These are phyloP conservation scores for Passer montanus DNA, from an alignment of 2,113 vertebrate species.

Conservation along the genomic window DNA sequence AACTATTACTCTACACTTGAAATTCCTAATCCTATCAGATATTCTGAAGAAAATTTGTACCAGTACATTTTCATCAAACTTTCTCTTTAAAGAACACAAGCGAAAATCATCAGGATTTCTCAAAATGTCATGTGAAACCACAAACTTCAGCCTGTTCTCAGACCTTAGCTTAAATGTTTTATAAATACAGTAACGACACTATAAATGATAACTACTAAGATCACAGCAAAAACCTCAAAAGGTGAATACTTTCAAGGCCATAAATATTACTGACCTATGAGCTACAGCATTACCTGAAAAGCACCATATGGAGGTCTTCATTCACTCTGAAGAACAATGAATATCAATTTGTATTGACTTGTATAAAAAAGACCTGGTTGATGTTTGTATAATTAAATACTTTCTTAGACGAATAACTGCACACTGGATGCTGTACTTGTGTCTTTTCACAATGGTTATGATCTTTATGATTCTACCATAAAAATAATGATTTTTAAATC, in stretches of 20 bases:
- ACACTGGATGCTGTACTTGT: accelerated
- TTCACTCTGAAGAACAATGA: background rate
- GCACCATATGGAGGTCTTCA: background rate
- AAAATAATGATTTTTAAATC: background rate
- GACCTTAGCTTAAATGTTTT: background rate
- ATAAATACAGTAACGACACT: background rate
- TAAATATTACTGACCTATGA: background rate
- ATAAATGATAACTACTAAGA: background rate
- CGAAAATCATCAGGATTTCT: background rate
- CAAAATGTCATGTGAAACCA: background rate
- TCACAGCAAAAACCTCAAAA: background rate
- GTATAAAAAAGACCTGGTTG: background rate
- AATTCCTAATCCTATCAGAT: background rate
- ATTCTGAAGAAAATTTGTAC: background rate
- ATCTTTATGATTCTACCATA: background rate
- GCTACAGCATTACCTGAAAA: background rate
- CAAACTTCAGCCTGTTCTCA: background rate
- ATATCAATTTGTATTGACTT: background rate
- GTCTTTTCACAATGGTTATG: background rate
- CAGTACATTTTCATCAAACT: background rate
- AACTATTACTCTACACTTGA: background rate
- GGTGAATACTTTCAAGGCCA: background rate
- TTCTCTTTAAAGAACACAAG: background rate
- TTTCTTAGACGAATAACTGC: background rate
- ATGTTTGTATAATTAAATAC: background rate